phyloP scores from a whole-genome alignment of 2,797 vertebrate genomes.

The Enteromius paludinosus region DNA sequence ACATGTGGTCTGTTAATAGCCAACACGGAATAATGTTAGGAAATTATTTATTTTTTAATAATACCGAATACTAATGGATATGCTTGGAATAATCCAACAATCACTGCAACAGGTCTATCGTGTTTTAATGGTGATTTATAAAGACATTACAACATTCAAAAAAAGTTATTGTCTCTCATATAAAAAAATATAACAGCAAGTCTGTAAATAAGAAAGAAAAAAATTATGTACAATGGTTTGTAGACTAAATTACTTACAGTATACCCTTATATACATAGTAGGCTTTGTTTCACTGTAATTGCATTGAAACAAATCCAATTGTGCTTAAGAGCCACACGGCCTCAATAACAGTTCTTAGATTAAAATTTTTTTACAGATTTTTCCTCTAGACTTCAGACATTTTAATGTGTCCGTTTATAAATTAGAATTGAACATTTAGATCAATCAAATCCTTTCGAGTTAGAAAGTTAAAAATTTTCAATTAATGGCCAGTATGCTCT shows the following conservation, averaged over 20 bases:
- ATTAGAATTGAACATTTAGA: neutral
- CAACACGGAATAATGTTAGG: neutral
- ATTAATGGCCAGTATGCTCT: neutral
- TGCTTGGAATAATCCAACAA: conserved; percentile 37
- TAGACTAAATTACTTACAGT: conserved; percentile 69
- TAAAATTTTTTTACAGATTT: neutral
- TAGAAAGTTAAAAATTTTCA: neutral
- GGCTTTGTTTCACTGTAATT: conserved; percentile 51
- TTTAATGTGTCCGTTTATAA: neutral
- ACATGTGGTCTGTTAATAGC: neutral
- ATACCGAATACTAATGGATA: neutral
- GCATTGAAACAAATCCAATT: conserved; percentile 50
- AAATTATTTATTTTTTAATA: neutral
- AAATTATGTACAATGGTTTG: conserved; percentile 77
- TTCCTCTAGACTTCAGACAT: neutral
- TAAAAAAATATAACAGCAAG: conserved; percentile 80
- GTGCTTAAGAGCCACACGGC: conserved; percentile 5
- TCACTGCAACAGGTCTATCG: conserved; percentile 43
- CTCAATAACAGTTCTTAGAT: neutral
- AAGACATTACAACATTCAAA: conserved; percentile 48
- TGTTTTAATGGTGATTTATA: conserved; percentile 58
- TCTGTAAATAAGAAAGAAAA: conserved; percentile 72
- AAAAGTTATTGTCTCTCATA: conserved; percentile 68
- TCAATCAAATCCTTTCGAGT: neutral
- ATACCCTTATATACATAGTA: conserved; percentile 72